Evolutionary conservation across 2,797 vertebrate species (phyloP).

Genomic region (Rhinichthys osculus): DNA sequence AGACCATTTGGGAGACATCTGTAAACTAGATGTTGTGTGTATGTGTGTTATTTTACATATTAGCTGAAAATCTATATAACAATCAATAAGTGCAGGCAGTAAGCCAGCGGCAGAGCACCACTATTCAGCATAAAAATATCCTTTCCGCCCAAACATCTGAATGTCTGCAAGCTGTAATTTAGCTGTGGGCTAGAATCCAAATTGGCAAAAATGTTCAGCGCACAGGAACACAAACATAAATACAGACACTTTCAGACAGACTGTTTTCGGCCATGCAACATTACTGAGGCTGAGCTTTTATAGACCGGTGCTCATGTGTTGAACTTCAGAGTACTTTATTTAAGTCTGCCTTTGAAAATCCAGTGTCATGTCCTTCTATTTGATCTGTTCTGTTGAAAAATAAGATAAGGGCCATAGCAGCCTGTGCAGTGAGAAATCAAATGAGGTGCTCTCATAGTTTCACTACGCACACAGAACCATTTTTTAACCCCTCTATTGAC

Average conservation of each 20-base stretch:
- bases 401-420: not conserved
- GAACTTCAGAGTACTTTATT: conserved; percentile 22
- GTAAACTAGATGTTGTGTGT: conserved; percentile 2
- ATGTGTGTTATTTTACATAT: not conserved
- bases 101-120: conserved; percentile 8
- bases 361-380: conserved; percentile 23
- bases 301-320: not conserved
- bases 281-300: conserved; percentile 9
- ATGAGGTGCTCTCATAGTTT: not conserved
- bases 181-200: conserved; percentile 32
- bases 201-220: conserved; percentile 28
- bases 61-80: conserved; percentile 1
- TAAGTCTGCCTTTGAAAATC: conserved; percentile 20
- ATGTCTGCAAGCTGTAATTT: conserved; percentile 21
- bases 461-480: not conserved
- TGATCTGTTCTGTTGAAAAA: conserved; percentile 19
- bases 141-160: conserved; percentile 13
- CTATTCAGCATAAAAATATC: conserved; percentile 3
- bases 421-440: not conserved
- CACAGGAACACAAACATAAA: conserved; percentile 22
- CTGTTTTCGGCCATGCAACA: not conserved
- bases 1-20: not conserved
- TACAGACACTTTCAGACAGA: not conserved
- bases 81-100: conserved; percentile 3
- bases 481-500: not conserved